Evolutionary conservation across 1,140 invertebrate species (phyloP).

Genomic region (Drosophila watanabei): DNA sequence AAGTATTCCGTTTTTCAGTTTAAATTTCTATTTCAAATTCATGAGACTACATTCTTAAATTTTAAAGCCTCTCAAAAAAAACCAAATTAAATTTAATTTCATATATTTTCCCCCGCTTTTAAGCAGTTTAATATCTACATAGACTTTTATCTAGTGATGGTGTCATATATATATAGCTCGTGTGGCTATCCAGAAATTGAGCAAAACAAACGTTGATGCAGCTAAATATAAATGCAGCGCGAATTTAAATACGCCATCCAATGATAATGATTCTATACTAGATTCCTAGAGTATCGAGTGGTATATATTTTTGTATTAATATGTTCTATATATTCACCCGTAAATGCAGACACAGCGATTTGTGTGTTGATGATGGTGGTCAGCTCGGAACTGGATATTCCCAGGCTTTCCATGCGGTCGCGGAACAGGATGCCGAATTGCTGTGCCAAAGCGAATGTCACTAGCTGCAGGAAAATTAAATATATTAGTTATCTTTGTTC

Average conservation of each 20-base stretch:
- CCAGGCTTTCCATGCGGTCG: constrained; percentile 87
- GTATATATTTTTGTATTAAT: neutral
- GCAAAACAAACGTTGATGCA: constrained; percentile 8
- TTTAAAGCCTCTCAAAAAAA: neutral
- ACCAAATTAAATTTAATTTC: neutral
- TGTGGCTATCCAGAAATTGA: constrained; percentile 1
- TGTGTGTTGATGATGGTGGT: constrained; percentile 90
- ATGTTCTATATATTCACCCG: constrained; percentile 51
- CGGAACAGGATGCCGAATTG: constrained; percentile 89
- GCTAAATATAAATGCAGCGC: constrained; percentile 18
- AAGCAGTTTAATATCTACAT: neutral
- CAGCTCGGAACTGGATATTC: constrained; percentile 87
- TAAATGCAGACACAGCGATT: constrained; percentile 87
- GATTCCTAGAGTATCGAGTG: neutral
- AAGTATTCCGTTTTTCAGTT: neutral
- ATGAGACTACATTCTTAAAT: too few species aligned
- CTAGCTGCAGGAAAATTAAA: constrained; percentile 85
- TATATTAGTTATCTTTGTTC: neutral
- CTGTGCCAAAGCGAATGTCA: constrained; percentile 88
- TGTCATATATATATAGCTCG: neutral
- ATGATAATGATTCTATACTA: constrained; percentile 22
- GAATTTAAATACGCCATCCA: constrained; percentile 6
- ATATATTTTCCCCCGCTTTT: neutral
- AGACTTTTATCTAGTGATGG: neutral
- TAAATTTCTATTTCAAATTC: neutral